Conservation (phyloP, 1,140 invertebrate species). For the silkworm (Bombyx mori) region DNA sequence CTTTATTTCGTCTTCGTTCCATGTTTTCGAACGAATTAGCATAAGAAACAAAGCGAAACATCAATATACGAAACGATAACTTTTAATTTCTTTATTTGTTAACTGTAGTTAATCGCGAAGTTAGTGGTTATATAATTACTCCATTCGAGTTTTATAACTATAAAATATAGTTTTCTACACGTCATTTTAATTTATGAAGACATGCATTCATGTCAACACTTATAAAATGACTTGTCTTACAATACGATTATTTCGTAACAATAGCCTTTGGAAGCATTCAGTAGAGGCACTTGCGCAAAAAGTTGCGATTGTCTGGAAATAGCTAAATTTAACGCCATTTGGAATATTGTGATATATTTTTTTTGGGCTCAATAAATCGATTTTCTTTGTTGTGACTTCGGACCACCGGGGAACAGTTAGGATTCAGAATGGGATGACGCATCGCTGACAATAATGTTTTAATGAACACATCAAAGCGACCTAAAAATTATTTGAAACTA, state of each 20-base stretch:
- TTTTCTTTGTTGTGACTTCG: slow-evolving; percentile 18
- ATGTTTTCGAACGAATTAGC: slow-evolving; percentile 13
- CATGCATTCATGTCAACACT: no score
- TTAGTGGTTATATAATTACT: no score
- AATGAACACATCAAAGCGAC: slow-evolving; percentile 40
- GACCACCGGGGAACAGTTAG: slow-evolving; percentile 40
- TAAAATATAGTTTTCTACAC: no score
- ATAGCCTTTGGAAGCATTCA: neutral
- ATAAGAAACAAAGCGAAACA: slow-evolving; percentile 12
- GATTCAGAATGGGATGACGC: slow-evolving; percentile 46
- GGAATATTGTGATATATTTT: slow-evolving; percentile 52
- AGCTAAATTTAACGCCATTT: slow-evolving; percentile 29
- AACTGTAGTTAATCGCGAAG: no score
- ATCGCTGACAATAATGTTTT: slow-evolving; percentile 48
- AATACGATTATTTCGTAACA: no score
- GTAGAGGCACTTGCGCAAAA: neutral
- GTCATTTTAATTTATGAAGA: no score
- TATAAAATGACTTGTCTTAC: no score
- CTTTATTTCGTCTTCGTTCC: slow-evolving; percentile 26
- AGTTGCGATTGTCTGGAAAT: slow-evolving; percentile 23
- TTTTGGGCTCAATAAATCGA: slow-evolving; percentile 12
- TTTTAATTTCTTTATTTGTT: no score
- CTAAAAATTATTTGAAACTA: no score
- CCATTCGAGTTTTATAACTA: no score
- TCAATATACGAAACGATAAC: neutral